These are phyloP conservation scores for Labeo rohita DNA, from an alignment of 2,113 vertebrate genomes.

Conservation along the genomic window DNA sequence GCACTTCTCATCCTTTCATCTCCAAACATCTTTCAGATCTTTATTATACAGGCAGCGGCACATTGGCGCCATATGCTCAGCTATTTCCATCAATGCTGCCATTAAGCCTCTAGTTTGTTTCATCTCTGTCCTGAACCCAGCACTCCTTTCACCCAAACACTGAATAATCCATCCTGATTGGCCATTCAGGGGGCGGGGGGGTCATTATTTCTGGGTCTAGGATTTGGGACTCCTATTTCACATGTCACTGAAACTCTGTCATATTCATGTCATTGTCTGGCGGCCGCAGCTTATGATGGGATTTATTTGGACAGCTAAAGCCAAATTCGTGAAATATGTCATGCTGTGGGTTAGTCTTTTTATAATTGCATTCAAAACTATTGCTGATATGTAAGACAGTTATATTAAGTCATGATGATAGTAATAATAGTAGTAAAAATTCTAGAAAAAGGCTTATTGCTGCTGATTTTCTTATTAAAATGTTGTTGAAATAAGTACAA, in stretches of 20 bases:
- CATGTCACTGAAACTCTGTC: constrained; percentile 34
- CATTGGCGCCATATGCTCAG: constrained; percentile 40
- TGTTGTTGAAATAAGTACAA: background rate
- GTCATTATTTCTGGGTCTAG: constrained; percentile 40
- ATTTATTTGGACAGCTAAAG: constrained; percentile 31
- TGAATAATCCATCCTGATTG: constrained; percentile 45
- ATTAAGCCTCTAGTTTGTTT: constrained; percentile 51
- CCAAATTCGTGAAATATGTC: constrained; percentile 25
- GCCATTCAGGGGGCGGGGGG: constrained; percentile 20
- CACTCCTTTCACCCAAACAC: constrained; percentile 48
- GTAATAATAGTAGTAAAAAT: background rate
- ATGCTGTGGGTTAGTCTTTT: constrained; percentile 28
- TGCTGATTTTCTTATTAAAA: constrained; percentile 14
- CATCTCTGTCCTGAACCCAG: constrained; percentile 47
- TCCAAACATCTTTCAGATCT: constrained; percentile 39
- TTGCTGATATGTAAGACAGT: background rate
- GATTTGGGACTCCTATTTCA: constrained; percentile 30
- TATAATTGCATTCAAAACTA: constrained; percentile 25
- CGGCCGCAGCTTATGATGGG: constrained; percentile 23
- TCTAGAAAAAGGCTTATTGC: constrained; percentile 30
- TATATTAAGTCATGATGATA: background rate
- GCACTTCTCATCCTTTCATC: constrained; percentile 38
- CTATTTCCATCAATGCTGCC: constrained; percentile 37
- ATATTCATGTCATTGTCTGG: constrained; percentile 29
- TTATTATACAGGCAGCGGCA: constrained; percentile 27